Conservation (phyloP, 2,797 vertebrate genomes). For the Eulemur mongoz region DNA sequence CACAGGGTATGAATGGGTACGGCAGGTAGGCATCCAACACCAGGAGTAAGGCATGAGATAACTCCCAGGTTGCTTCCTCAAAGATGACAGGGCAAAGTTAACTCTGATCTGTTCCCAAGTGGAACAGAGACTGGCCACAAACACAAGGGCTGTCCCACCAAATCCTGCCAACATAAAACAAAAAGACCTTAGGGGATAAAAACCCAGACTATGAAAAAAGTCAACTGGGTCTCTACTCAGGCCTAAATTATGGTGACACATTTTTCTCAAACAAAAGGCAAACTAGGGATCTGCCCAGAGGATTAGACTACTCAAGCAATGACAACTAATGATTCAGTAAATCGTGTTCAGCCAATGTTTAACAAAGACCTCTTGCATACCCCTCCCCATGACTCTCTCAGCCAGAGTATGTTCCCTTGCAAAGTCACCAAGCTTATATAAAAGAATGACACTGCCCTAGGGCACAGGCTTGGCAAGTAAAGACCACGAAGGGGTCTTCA, state of each 20-base stretch:
- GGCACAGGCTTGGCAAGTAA: slow-evolving; percentile 1
- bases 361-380: neutral
- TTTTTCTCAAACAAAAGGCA: slow-evolving; percentile 21
- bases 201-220: slow-evolving; percentile 3
- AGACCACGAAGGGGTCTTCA: neutral
- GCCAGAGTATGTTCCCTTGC: neutral
- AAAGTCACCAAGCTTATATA: slow-evolving; percentile 41
- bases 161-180: slow-evolving; percentile 14
- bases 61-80: neutral
- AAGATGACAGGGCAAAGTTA: slow-evolving; percentile 28
- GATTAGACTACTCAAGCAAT: neutral
- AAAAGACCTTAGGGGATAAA: neutral
- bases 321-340: neutral
- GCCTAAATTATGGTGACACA: neutral
- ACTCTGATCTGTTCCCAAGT: neutral
- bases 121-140: neutral
- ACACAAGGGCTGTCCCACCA: neutral
- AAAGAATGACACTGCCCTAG: neutral
- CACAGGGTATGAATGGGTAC: neutral
- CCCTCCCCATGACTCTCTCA: neutral
- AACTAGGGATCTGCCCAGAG: neutral
- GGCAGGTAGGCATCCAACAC: neutral
- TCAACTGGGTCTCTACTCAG: neutral
- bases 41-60: neutral
- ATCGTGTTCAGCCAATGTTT: neutral